Conservation (phyloP, 2,113 vertebrate species). For the Pelodiscus sinensis region DNA sequence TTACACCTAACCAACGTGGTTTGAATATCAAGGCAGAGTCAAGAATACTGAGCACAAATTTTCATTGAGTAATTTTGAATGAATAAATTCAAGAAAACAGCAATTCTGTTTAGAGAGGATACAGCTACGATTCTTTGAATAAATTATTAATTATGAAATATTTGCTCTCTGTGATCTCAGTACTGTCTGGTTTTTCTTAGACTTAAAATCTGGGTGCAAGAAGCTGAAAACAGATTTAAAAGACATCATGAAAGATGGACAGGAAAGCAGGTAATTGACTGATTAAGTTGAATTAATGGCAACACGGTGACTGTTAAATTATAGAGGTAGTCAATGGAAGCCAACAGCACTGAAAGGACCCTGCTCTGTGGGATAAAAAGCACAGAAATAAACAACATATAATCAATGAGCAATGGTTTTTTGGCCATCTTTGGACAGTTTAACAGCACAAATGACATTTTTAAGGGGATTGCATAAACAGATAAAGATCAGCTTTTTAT, state of each 20-base stretch:
- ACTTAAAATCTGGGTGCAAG: conserved; percentile 27
- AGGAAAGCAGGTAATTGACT: neutral
- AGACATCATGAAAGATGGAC: neutral
- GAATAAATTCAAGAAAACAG: neutral
- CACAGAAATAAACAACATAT: neutral
- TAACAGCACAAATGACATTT: neutral
- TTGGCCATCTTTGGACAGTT: neutral
- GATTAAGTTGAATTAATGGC: neutral
- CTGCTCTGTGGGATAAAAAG: neutral
- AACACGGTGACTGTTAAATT: neutral
- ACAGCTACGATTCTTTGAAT: neutral
- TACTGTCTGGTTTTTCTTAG: neutral
- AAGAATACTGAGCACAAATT: neutral
- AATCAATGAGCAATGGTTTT: neutral
- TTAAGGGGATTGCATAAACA: neutral
- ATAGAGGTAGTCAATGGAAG: neutral
- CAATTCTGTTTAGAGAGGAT: neutral
- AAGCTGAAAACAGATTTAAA: conserved; percentile 12
- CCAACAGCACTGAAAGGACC: neutral
- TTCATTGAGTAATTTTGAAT: neutral
- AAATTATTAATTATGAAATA: neutral
- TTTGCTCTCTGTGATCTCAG: neutral
- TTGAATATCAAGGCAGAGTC: accelerated
- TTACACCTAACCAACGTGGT: neutral
- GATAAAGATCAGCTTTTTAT: neutral